Evolutionary conservation across 2,113 vertebrate genomes (phyloP).

Genomic region (Pithys albifrons): DNA sequence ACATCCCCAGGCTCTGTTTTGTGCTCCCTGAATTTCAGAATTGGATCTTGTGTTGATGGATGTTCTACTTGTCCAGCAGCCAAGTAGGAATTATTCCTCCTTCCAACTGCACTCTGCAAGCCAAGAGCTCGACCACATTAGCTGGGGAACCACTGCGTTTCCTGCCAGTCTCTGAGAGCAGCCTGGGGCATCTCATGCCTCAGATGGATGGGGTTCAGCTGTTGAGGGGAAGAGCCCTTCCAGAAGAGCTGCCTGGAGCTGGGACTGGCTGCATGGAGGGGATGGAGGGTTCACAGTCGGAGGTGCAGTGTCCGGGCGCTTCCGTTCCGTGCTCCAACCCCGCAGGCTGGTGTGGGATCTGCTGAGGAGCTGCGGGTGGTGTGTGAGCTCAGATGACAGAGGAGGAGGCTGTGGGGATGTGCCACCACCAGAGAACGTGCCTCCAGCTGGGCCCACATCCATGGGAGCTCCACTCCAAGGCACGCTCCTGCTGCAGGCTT

Average conservation of each 20-base stretch:
- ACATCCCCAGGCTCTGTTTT: slow-evolving; percentile 7
- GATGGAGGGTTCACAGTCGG: background rate
- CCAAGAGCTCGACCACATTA: slow-evolving; percentile 49
- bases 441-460: slow-evolving; percentile 42
- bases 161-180: slow-evolving; percentile 44
- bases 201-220: slow-evolving; percentile 42
- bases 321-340: background rate
- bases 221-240: slow-evolving; percentile 32
- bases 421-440: background rate
- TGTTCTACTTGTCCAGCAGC: slow-evolving; percentile 41
- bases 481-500: slow-evolving; percentile 41
- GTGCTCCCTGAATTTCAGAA: slow-evolving; percentile 40
- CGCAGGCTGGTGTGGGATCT: background rate
- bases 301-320: fast-evolving
- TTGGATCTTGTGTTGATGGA: slow-evolving; percentile 36
- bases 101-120: slow-evolving; percentile 27
- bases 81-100: slow-evolving; percentile 32
- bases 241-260: slow-evolving; percentile 17
- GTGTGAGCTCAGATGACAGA: background rate
- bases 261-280: background rate
- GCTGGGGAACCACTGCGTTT: slow-evolving; percentile 27
- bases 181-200: slow-evolving; percentile 52
- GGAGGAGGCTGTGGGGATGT: background rate
- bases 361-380: slow-evolving; percentile 1
- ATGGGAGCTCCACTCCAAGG: background rate